phyloP scores from a whole-genome alignment of 2,113 vertebrate genomes.

The Macquaria ambigua region DNA sequence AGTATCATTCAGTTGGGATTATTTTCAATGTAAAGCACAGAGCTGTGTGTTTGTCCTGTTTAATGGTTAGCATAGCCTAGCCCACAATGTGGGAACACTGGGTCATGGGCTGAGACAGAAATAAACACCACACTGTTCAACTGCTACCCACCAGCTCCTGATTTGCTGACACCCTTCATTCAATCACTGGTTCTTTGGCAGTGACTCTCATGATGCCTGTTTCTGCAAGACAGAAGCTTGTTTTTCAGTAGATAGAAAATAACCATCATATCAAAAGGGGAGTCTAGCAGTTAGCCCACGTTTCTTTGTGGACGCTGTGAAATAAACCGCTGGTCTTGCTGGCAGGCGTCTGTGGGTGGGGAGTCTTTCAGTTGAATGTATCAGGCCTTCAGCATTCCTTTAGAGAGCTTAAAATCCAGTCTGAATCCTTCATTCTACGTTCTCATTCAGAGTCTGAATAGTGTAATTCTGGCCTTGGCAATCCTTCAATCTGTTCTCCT shows the following conservation, averaged over 20 bases:
- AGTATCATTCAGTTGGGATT: conserved; percentile 60
- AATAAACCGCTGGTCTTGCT: conserved; percentile 35
- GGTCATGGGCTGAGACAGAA: conserved; percentile 50
- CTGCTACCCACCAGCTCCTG: conserved; percentile 53
- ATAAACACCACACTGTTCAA: conserved; percentile 41
- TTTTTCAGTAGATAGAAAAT: conserved; percentile 39
- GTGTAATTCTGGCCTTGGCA: conserved; percentile 49
- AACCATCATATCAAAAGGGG: conserved; percentile 23
- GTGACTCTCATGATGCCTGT: conserved; percentile 6
- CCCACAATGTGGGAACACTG: conserved; percentile 31
- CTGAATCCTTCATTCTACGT: conserved; percentile 33
- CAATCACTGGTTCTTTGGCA: conserved; percentile 39
- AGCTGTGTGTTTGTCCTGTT: conserved; percentile 17
- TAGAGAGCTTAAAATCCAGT: conserved; percentile 41
- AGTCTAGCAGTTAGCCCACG: conserved; percentile 24
- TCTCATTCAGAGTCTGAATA: conserved; percentile 63
- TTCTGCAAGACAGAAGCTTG: conserved; percentile 32
- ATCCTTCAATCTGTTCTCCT: conserved; percentile 46
- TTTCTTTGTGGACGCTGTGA: conserved; percentile 51
- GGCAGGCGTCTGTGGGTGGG: conserved; percentile 47
- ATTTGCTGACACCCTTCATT: conserved; percentile 62
- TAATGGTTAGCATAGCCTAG: conserved; percentile 26
- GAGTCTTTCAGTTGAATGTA: conserved; percentile 55
- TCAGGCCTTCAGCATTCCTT: conserved; percentile 55
- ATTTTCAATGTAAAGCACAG: conserved; percentile 35